Conservation (phyloP, 2,113 vertebrate genomes). For the Mastomys natalensis region DNA sequence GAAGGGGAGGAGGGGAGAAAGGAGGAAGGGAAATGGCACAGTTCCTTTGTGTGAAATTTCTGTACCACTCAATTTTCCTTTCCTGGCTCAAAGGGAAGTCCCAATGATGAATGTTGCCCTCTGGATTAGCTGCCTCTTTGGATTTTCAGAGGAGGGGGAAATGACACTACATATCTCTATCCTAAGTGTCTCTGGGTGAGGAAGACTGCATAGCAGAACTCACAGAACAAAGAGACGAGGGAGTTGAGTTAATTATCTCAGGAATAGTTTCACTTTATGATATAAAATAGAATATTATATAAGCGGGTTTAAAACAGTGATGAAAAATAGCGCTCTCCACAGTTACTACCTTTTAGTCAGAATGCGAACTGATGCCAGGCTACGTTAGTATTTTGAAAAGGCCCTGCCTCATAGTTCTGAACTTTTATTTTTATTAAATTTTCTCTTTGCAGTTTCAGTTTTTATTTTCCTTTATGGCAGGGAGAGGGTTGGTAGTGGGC, state of each 20-base stretch:
- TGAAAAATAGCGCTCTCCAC: background rate
- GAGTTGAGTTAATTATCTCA: constrained; percentile 28
- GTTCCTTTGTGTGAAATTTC: background rate
- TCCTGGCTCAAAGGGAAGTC: background rate
- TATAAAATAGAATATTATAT: constrained; percentile 29
- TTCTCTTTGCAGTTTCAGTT: constrained; percentile 3
- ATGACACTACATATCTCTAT: background rate
- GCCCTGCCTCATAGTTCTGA: background rate
- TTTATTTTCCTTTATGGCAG: background rate
- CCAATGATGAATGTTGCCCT: background rate
- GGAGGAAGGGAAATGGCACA: background rate
- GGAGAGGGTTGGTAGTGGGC: background rate
- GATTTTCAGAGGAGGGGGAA: background rate
- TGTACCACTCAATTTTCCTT: background rate
- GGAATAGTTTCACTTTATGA: constrained; percentile 47
- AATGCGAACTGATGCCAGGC: background rate
- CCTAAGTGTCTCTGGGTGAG: background rate
- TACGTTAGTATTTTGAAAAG: background rate
- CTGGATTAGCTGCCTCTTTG: background rate
- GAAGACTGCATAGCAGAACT: background rate
- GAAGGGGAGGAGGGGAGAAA: background rate
- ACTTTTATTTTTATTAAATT: constrained; percentile 46
- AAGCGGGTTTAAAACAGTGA: constrained; percentile 25
- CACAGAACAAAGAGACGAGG: constrained; percentile 24
- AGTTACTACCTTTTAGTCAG: background rate